Base-by-base conservation (phyloP, 2,888 invertebrate species). In the Lacanobia wlatinum region DNA sequence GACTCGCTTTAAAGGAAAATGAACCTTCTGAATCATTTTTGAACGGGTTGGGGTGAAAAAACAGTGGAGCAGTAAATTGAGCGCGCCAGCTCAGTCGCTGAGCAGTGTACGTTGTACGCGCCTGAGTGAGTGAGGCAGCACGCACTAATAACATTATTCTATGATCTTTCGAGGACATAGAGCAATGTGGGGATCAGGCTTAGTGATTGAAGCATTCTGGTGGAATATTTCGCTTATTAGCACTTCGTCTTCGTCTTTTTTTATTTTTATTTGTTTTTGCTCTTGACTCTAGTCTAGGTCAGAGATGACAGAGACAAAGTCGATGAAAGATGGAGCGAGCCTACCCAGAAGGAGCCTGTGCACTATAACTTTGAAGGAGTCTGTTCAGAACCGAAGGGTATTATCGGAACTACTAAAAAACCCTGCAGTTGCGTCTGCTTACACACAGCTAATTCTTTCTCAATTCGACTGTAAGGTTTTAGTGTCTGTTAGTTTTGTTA, bases 21-120 rank as follows among this genome's bases (percentile, higher is more conserved):
- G 40, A n/a, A 38, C 34, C 79, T 78, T 78, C 52, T 76, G 12
- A 1, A 0, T 40, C 23, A 12, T 28, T 58, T 58, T 60, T 52
- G 1, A 14, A 38, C 21, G 8, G 46, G 1, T 70, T n/a, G 38
- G 10, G 16, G 28, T 62, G 52, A 58, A 78, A 86, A 86, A 85
- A 88, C 87, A 87, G 58, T 82, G 86, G 66, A 85, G 85, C 90
- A 88, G 82, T 80, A 90, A 90, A 91, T 91, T 89, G 90, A 87
- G 84, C 84, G 77, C 81, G 78, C 75, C 70, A 79, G 71, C 72
- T 75, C 82, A 76, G 64, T 64, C 66, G 67, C 60, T 67, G 70
- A 65, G 64, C 73, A 65, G 76, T 63, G 72, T 18, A 64, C 62
- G 53, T 66, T 63, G 71, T 18, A 64, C 62, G 50, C 68, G 56